Conservation (phyloP, 2,113 vertebrate species). For the Hemibagrus wyckioides region DNA sequence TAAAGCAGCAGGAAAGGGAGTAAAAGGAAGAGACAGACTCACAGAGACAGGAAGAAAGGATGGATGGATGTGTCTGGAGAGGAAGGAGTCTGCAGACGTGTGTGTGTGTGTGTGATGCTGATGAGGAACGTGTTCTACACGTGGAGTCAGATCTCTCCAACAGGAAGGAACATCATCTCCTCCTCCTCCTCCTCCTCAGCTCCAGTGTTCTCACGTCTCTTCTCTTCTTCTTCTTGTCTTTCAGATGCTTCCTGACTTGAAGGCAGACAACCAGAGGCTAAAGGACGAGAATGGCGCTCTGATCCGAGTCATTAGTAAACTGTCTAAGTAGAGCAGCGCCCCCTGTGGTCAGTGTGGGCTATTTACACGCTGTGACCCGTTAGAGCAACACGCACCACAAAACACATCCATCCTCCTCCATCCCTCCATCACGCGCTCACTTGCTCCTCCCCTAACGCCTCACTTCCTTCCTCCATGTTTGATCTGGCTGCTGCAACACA, state of each 20-base stretch:
- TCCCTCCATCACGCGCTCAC: constrained; percentile 22
- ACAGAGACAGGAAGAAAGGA: not conserved
- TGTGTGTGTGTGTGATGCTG: not conserved
- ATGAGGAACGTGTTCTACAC: not conserved
- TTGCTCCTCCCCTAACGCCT: not conserved
- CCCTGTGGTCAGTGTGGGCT: constrained; percentile 74
- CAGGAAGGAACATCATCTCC: not conserved
- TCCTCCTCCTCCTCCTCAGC: no score
- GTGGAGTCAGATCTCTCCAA: not conserved
- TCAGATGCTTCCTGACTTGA: constrained; percentile 98
- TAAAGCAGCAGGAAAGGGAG: not conserved
- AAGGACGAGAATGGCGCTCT: constrained; percentile 98
- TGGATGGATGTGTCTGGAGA: not conserved
- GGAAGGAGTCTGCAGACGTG: not conserved
- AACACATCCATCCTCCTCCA: constrained; percentile 11
- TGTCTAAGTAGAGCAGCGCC: constrained; percentile 84
- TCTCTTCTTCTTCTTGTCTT: constrained; percentile 52
- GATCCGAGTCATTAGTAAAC: constrained; percentile 95
- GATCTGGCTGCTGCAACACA: constrained; percentile 19
- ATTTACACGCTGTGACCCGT: constrained; percentile 88
- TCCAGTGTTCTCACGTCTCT: constrained; percentile 3
- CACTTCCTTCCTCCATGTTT: not conserved
- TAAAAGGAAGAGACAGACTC: not conserved
- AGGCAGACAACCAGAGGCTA: constrained; percentile 99
- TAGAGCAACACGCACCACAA: constrained; percentile 71